These are phyloP conservation scores for Conistra vaccinii DNA, from an alignment of 2,888 invertebrate species.

Conservation along the genomic window DNA sequence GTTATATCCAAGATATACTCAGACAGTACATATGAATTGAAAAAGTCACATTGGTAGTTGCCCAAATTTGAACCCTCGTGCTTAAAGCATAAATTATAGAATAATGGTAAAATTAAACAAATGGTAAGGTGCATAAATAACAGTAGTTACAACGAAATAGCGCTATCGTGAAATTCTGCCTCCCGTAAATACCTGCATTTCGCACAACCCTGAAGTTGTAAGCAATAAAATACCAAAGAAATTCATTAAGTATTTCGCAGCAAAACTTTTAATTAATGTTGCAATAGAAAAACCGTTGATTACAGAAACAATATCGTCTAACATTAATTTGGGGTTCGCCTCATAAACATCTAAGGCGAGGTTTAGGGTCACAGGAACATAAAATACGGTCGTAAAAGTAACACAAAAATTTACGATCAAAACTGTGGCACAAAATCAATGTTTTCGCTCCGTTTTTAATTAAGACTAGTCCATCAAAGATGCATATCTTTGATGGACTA, in stretches of 20 bases:
- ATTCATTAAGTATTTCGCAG: constrained; percentile 43
- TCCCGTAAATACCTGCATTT: neutral
- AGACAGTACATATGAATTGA: too few relatives aligned
- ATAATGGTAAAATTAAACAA: neutral
- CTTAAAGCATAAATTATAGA: neutral
- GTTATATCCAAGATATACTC: too few relatives aligned
- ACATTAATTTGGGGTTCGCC: constrained; percentile 74
- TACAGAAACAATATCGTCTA: constrained; percentile 69
- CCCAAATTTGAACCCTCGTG: too few relatives aligned
- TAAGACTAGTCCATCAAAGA: too few relatives aligned
- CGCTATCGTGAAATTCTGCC: neutral
- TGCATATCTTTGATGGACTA: neutral
- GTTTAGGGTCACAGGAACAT: constrained; percentile 75
- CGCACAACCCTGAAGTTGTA: neutral
- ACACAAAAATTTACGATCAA: constrained; percentile 77
- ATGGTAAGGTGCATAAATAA: neutral
- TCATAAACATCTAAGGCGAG: constrained; percentile 76
- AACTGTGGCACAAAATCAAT: constrained; percentile 22
- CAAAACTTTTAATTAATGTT: constrained; percentile 64
- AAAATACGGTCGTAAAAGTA: constrained; percentile 78
- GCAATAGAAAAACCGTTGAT: constrained; percentile 65
- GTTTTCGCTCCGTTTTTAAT: neutral
- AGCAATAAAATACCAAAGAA: constrained; percentile 42
- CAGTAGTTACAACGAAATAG: neutral
- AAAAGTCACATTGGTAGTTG: too few relatives aligned